Evolutionary conservation across 2,888 invertebrate species (phyloP).

Genomic region (Epiblema foenella): DNA sequence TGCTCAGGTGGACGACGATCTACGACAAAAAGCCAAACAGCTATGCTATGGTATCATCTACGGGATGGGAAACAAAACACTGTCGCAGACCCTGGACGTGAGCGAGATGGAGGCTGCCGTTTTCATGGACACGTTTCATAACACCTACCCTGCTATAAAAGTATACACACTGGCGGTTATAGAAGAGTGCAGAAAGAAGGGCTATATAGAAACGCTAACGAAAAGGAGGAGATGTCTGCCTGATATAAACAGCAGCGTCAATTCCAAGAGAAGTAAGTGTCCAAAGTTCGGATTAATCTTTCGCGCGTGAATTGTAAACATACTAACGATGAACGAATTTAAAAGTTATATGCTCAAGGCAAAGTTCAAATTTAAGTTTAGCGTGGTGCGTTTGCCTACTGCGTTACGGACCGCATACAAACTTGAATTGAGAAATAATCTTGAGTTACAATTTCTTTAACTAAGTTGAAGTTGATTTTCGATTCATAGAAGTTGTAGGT

Average conservation of each 20-base stretch:
- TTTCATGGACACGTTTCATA: constrained; percentile 93
- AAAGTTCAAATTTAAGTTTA: neutral
- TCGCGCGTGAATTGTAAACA: neutral
- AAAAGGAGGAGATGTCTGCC: constrained; percentile 92
- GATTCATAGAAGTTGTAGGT: neutral
- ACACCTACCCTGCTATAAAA: constrained; percentile 89
- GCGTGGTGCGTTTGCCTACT: neutral
- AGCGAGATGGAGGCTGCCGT: constrained; percentile 90
- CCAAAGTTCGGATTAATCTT: constrained; percentile 22
- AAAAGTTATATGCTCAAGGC: neutral
- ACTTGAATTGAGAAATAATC: neutral
- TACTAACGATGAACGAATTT: neutral
- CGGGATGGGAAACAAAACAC: constrained; percentile 95
- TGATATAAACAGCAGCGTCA: constrained; percentile 87
- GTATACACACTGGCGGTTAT: constrained; percentile 82
- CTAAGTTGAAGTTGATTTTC: neutral
- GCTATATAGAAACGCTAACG: constrained; percentile 93
- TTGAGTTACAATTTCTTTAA: neutral
- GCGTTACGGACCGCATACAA: neutral
- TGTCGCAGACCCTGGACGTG: constrained; percentile 92
- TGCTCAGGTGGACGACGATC: constrained; percentile 87
- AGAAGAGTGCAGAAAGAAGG: constrained; percentile 87
- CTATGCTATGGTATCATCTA: constrained; percentile 98
- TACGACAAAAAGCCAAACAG: constrained; percentile 95
- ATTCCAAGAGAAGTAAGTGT: constrained; percentile 85